A percentile compares a stretch with the other conserved stretches of the same genome.
Evolutionary conservation across 2,113 vertebrate species (phyloP).

Genomic region (Phrynosoma platyrhinos): DNA sequence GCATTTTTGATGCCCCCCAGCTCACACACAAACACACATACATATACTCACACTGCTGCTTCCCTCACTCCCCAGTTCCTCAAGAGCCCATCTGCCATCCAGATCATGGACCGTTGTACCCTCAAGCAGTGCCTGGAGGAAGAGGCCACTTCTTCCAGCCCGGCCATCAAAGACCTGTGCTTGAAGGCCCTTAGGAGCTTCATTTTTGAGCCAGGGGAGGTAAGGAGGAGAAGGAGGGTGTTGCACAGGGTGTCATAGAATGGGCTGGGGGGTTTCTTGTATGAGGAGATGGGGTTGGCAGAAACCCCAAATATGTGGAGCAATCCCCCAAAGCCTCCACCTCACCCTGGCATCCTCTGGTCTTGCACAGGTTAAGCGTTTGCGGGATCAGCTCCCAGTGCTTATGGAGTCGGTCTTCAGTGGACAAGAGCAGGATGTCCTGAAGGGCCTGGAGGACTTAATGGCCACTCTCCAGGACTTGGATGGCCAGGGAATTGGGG

Average conservation of each 20-base stretch:
- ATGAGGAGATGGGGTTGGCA: background rate
- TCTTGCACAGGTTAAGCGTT: background rate
- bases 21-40: background rate
- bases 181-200: too few species aligned
- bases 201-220: too few species aligned
- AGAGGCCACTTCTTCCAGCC: too few species aligned
- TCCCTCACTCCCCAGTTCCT: background rate
- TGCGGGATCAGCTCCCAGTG: constrained; percentile 9
- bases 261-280: too few species aligned
- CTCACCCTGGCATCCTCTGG: background rate
- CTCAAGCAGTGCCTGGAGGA: too few species aligned
- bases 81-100: constrained; percentile 21
- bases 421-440: background rate
- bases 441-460: background rate
- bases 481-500: too few species aligned
- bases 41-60: background rate
- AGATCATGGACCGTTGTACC: too few species aligned
- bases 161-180: too few species aligned
- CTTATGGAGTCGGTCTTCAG: constrained; percentile 5
- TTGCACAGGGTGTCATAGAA: background rate
- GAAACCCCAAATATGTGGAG: background rate
- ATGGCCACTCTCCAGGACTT: background rate
- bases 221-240: too few species aligned
- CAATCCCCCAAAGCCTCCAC: background rate
- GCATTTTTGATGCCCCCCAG: background rate